Base-by-base conservation (phyloP, 2,888 invertebrate species). In the Andrena marginata region DNA sequence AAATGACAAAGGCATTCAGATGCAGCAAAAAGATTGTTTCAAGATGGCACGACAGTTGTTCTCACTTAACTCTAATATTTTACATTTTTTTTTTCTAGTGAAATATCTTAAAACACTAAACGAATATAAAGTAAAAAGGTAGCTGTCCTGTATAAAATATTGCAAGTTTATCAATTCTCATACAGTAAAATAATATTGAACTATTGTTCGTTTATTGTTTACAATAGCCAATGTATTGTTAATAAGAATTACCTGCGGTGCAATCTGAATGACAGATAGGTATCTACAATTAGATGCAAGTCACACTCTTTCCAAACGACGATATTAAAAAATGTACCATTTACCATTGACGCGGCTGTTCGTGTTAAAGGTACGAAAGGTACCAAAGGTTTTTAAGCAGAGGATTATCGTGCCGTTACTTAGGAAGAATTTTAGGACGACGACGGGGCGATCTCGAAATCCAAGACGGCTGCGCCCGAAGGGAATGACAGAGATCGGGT, bases 401-500 rank as follows among this genome's bases (percentile, higher is more conserved):
- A 85, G 90, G 92, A 93, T 93, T 91, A 92, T 89, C 90, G 88
- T 88, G 89, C 81, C 88, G 90, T 91, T 92, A 92, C 92, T 92
- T 92, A 92, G 87, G 90, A 88, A 86, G 90, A 92, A 87, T 90
- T 92, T 89, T 88, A 67, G 87, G 87, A 74, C 73, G 85, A 78
- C 75, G 88, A 87, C 84, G 85, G 85, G 88, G 76, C 87, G 89
- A 91, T 91, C 89, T 89, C 91, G 93, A 93, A 93, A 93, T 93
- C 89, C 91, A 93, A 93, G 91, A 92, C 91, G 92, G 87, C 87
- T 80, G 84, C 77, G 86, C 69, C 86, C 82, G 79, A 81, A 68
- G 90, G 90, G 91, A 93, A 92, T 92, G 91, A 92, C 91, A 93
- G 91, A 92, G 93, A 94, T 94, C 93, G 88, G 93, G 91, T 94